phyloP scores from a whole-genome alignment of 2,797 vertebrate genomes.

The Dipus sagitta region DNA sequence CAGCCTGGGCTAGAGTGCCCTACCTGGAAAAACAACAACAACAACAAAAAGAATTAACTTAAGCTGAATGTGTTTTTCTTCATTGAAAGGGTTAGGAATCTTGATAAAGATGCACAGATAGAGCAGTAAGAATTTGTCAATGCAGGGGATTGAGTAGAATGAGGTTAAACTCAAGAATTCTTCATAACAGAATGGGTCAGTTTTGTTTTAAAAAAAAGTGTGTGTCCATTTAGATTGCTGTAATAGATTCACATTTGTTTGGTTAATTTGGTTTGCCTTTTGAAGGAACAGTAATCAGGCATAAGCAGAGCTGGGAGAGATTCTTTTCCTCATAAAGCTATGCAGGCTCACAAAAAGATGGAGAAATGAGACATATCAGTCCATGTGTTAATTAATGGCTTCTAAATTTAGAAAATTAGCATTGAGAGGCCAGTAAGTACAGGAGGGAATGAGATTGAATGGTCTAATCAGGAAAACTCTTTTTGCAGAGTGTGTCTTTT shows the following conservation, averaged over 20 bases:
- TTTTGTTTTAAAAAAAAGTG: background rate
- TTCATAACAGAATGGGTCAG: conserved; percentile 20
- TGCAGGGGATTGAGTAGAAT: background rate
- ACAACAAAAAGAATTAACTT: background rate
- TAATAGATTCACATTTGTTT: conserved; percentile 31
- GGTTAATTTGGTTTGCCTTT: background rate
- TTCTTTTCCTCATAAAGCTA: conserved; percentile 19
- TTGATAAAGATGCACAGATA: conserved; percentile 31
- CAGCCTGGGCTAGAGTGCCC: no score
- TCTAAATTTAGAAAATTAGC: conserved; percentile 49
- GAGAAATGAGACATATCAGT: background rate
- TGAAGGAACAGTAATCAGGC: conserved; percentile 31
- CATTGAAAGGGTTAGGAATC: background rate
- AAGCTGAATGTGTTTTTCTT: background rate
- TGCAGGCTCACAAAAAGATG: background rate
- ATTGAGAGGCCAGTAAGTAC: conserved; percentile 9
- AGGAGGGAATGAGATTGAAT: background rate
- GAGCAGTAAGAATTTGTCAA: conserved; percentile 25
- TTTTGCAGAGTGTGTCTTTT: conserved; percentile 20
- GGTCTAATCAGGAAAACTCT: conserved; percentile 20
- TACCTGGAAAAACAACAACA: no score
- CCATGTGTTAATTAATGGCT: conserved; percentile 27
- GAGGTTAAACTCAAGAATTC: background rate
- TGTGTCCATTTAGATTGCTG: background rate
- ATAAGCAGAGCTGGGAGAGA: conserved; percentile 34